Evolutionary conservation across 2,113 vertebrate genomes (phyloP), one percentile per base, ranked within the genome.

Genomic region (Cisticola juncidis): DNA sequence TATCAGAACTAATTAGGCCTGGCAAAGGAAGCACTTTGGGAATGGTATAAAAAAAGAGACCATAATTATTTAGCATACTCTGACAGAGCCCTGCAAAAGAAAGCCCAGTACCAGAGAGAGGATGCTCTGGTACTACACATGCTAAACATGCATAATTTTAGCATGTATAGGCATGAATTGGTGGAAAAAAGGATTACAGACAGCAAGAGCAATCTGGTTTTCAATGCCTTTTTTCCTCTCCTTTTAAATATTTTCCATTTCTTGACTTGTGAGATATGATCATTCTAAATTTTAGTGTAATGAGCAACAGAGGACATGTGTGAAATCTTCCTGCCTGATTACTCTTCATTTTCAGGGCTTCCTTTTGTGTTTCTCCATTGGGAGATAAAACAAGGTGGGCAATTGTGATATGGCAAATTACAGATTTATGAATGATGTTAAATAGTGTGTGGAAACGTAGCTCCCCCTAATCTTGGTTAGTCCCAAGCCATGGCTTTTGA

Each of bases 91-190:
- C 23, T 82, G 66, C 11, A 57, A 91, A 92, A 87, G 48, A 58
- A 65, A 88, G 47, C 54, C 58, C 56, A 77, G 64, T 82, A 82
- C 14, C 33, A 82, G 50, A 76, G 81, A 57, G 73, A 85, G 78
- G 85, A 91, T 88, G 66, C 81, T 94, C 44, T 90, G 79, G 74
- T 50, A 93, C 90, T 90, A 33, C 40, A 93, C 79, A 70, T 80
- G 58, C 71, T 95, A 90, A 94, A 91, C 42, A 77, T 24, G 81
- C 18, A 69, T 88, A 90, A 93, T 90, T 94, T 94, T 94, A 92
- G 66, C 45, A 62, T 77, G 35, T 61, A 16, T 35, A 73, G 66
- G 81, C 66, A 76, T 90, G 87, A 93, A 90, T 88, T 91, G n/a
- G 85, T 88, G 62, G 17, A 14, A 83, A 57, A 81, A 65, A 33